phyloP scores from a whole-genome alignment of 2,888 invertebrate species.

The Stenichneumon culpator region DNA sequence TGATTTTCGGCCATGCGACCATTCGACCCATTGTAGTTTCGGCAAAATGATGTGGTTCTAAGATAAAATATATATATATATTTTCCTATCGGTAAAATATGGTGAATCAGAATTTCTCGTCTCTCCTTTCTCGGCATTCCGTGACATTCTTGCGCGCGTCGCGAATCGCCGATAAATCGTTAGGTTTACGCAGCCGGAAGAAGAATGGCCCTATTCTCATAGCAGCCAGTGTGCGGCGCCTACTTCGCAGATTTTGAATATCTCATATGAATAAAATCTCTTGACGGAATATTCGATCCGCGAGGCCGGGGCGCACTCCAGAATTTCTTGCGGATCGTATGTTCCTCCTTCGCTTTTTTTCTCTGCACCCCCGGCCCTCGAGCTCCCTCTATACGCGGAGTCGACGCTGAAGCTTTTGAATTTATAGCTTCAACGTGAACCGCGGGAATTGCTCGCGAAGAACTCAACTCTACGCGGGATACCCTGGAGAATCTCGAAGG shows the following conservation, averaged over 20 bases:
- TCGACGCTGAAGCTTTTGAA: constrained; percentile 59
- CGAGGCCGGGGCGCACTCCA: constrained; percentile 26
- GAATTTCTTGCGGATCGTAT: constrained; percentile 49
- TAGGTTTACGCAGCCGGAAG: background rate
- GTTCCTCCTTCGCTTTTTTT: constrained; percentile 11
- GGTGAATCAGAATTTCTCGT: too few relatives aligned
- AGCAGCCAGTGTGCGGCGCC: background rate
- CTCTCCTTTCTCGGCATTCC: background rate
- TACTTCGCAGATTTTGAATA: constrained; percentile 42
- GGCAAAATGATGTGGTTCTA: too few relatives aligned
- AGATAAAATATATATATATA: too few relatives aligned
- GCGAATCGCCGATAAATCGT: constrained; percentile 18
- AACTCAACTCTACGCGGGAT: constrained; percentile 22
- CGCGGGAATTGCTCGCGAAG: constrained; percentile 51
- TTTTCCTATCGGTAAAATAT: too few relatives aligned
- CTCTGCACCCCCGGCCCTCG: background rate
- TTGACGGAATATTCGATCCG: constrained; percentile 12
- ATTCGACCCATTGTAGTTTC: too few relatives aligned
- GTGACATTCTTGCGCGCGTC: background rate
- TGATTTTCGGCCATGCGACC: too few relatives aligned
- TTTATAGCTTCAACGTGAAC: constrained; percentile 62
- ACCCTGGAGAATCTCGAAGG: constrained; percentile 40
- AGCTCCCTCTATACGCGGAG: constrained; percentile 9
- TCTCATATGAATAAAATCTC: constrained; percentile 47
- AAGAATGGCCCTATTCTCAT: constrained; percentile 12